phyloP scores from a whole-genome alignment of 2,888 invertebrate species.

The Drosophila bunnanda region DNA sequence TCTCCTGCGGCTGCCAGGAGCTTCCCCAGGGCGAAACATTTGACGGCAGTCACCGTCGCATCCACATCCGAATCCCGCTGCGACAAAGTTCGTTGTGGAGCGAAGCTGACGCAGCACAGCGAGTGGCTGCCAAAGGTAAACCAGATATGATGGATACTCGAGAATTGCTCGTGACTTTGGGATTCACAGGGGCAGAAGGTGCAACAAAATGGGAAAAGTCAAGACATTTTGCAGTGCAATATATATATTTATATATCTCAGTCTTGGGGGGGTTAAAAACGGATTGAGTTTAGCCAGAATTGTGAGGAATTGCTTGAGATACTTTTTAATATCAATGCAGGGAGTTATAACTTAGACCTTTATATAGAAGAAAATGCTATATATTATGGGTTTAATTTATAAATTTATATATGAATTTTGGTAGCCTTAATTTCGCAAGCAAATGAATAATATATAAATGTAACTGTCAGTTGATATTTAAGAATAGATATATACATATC shows the following conservation, averaged over 20 bases:
- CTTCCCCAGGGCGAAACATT: constrained; percentile 48
- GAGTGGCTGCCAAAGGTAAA: constrained; percentile 32
- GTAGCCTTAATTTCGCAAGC: neutral
- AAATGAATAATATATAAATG: too few species aligned
- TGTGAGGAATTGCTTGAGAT: neutral
- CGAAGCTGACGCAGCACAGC: constrained; percentile 20
- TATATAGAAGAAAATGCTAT: neutral
- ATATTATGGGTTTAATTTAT: too few species aligned
- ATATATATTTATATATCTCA: neutral
- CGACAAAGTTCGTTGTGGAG: constrained; percentile 31
- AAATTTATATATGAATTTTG: too few species aligned
- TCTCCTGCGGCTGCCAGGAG: constrained; percentile 11
- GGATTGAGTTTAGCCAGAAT: neutral
- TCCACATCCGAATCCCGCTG: constrained; percentile 28
- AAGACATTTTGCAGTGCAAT: neutral
- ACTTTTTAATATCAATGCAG: neutral
- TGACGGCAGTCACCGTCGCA: constrained; percentile 39
- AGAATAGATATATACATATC: neutral
- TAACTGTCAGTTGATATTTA: neutral
- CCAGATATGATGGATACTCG: constrained; percentile 30
- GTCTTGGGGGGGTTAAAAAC: neutral
- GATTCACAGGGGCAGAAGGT: constrained; percentile 4
- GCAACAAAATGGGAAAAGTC: constrained; percentile 17
- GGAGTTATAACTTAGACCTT: neutral
- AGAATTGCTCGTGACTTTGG: constrained; percentile 18